Percentiles rank a stretch among this genome's conserved stretches.
Evolutionary conservation across 2,888 invertebrate genomes (phyloP).

Genomic region (Cryptocephalus moraei): DNA sequence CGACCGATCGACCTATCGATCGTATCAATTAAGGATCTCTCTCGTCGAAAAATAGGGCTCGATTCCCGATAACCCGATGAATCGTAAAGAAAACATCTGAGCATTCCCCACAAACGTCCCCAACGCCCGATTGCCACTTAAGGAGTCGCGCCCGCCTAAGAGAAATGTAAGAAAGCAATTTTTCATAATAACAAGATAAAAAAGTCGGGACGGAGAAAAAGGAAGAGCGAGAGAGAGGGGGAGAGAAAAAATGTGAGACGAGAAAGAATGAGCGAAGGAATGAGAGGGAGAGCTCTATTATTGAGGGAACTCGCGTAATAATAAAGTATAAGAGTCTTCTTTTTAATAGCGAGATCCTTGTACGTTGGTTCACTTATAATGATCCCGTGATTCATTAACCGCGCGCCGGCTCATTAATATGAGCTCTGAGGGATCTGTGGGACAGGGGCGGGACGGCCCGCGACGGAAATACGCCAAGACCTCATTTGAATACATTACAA

Average conservation of each 20-base stretch:
- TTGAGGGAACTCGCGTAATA: slow-evolving; percentile 19
- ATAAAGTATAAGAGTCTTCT: slow-evolving; percentile 28
- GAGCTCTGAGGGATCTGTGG: slow-evolving; percentile 20
- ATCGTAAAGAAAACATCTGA: no score
- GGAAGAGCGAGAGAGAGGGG: neutral
- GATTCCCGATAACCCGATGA: no score
- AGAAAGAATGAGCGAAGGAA: no score
- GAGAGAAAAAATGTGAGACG: neutral
- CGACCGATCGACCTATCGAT: no score
- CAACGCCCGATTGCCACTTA: no score
- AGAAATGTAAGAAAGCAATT: neutral
- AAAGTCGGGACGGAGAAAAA: neutral
- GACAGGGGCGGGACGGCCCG: no score
- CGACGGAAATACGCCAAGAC: no score
- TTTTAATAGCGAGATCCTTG: slow-evolving; percentile 28
- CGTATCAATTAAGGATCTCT: no score
- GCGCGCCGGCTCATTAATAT: slow-evolving; percentile 33
- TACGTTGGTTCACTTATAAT: slow-evolving; percentile 31
- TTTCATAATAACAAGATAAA: neutral
- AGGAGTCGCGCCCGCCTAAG: no score
- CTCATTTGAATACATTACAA: no score
- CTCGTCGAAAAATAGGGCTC: no score
- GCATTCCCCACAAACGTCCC: no score
- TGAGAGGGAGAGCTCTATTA: neutral
- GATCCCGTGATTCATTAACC: slow-evolving; percentile 35